Base-by-base conservation (phyloP, 1,140 invertebrate species). In the Mamestra configurata region DNA sequence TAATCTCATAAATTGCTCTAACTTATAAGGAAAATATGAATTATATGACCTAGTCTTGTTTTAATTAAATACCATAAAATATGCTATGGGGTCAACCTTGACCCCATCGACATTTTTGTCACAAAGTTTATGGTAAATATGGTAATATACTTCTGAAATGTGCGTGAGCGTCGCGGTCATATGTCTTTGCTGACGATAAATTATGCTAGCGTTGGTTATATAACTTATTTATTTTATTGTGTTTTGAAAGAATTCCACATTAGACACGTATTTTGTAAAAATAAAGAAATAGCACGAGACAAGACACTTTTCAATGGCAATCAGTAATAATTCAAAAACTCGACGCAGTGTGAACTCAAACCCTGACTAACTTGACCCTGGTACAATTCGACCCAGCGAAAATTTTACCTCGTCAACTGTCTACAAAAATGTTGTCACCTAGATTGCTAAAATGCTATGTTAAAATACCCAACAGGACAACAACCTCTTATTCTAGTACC, bases 21-120 rank as follows among this genome's bases (percentile, higher is more conserved):
- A 2, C 66, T 7, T 49, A 49, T 49, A 49, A 46, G 66, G 66
- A 24, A 46, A 46, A 49, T 27, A 7, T n/a, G 5, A 49, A 20
- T 27, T 27, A 70, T n/a, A 27, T 27, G 22, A 46, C 22, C 20
- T 49, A 70, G 7, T 70, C 66, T 24, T 70, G 22, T 70, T 70
- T 46, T 70, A 70, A 70, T 70, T 27, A 70, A 49, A n/a, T 24
- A 27, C 13, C n/a, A n/a, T 70, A 70, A 70, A 70, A 27, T 70
- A 70, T 49, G 5, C 31, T 6, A 66, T 18, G 3, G 20, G 13
- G 2, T 4, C 51, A 49, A n/a, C 68, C 68, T 71, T 71, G 68
- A 71, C 68, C 68, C 20, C 49, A 0, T 35, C 15, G 68, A 13
- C 27, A 71, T 53, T 71, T 40, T 71, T 53, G 68, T 71, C 15